phyloP scores from a whole-genome alignment of 2,888 invertebrate genomes.

The Cordilura impudica region DNA sequence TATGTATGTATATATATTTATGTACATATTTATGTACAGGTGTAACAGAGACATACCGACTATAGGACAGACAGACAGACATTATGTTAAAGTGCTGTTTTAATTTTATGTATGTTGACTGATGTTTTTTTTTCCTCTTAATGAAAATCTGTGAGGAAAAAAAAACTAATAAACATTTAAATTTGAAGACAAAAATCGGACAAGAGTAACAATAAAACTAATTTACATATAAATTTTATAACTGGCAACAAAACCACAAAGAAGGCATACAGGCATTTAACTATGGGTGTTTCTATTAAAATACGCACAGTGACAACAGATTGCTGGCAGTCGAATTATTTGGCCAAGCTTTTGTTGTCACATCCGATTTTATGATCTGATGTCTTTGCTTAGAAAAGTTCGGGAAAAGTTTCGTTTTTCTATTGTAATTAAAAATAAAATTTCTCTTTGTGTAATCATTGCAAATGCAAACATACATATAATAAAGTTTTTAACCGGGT shows the following conservation, averaged over 20 bases:
- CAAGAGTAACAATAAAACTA: slow-evolving; percentile 13
- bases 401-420: no score
- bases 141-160: slow-evolving; percentile 34
- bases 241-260: slow-evolving; percentile 23
- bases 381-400: no score
- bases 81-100: slow-evolving; percentile 16
- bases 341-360: no score
- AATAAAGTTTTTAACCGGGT: no score
- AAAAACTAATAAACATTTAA: slow-evolving; percentile 40
- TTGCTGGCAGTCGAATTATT: no score
- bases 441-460: no score
- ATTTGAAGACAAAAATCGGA: slow-evolving; percentile 8
- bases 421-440: no score
- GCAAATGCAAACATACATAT: no score
- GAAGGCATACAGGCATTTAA: background rate
- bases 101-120: slow-evolving; percentile 32
- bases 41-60: background rate
- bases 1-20: background rate
- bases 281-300: slow-evolving; percentile 38
- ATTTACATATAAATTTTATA: slow-evolving; percentile 49
- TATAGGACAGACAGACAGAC: background rate
- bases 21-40: background rate
- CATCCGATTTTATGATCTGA: no score
- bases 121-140: slow-evolving; percentile 29
- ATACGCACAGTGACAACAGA: no score